Base-by-base conservation (phyloP, 2,797 vertebrate genomes). In the Sarcoramphus papa region DNA sequence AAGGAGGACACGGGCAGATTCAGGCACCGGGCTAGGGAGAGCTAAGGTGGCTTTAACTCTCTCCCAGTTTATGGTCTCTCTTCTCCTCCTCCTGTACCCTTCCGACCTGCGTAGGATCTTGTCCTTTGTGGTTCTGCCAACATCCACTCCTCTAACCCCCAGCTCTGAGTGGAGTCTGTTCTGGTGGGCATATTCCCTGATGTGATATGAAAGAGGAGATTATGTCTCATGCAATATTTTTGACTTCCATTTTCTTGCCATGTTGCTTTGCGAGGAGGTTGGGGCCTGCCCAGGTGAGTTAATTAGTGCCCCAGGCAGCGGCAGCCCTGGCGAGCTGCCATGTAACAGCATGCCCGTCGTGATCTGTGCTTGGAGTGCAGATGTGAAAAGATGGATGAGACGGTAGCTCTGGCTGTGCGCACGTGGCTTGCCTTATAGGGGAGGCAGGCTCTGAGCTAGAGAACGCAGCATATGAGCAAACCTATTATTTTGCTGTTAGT, bases 211-310 rank as follows among this genome's bases (percentile, higher is more conserved):
- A 83, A 77, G 48, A 85, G 47, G 92, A 65, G 92, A 88, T 72
- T 81, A 37, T 21, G 53, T 22, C 19, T 69, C 60, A 27, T 14
- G 50, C 33, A n/a, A 14, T 22, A 81, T 88, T 86, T 91, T 31
- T 93, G 19, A 77, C n/a, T 56, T 96, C 85, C 63, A 50, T 84
- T 82, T 78, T 57, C 76, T 96, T 90, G 78, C 43, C 59, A 73
- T 72, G n/a, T 56, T 74, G 31, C 75, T 90, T 22, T 69, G 53
- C 11, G 1, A 41, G 5, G 35, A 50, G 17, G 9, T 1, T 91
- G 84, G 54, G 65, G 64, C 82, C 88, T 96, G 86, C 76, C 93
- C 87, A 97, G 94, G 89, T 96, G 91, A 95, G 91, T 85, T 91
- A 96, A 94, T 91, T 69, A 93, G 67, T 24, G 30, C 50, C 28